Base-by-base conservation (phyloP, 2,113 vertebrate species). In the Pagrus major region DNA sequence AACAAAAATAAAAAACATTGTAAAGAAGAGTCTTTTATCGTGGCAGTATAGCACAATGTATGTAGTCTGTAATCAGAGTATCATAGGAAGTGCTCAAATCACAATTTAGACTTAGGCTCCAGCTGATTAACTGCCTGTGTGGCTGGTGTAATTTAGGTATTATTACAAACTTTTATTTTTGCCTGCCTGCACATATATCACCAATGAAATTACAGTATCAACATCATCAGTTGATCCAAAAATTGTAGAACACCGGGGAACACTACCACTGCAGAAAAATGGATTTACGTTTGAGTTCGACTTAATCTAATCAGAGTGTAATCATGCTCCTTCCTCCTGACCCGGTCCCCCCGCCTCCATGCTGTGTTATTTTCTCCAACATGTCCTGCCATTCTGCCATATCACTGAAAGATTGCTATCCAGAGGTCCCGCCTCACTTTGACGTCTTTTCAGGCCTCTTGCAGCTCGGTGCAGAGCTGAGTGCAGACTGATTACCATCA, bases 401-500 rank as follows among this genome's bases (percentile, higher is more conserved):
- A 85, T 90, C 83, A 51, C 55, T 58, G 41, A 63, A 12, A 88
- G 89, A 89, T 89, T 41, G 15, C 55, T 84, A 88, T 85, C 88
- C 71, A 27, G 59, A 76, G 47, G 44, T 61, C 59, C 77, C 35
- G 64, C 87, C 85, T 87, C 64, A 23, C 65, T 85, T 61, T 71
- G 56, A 82, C 46, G 11, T 84, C 64, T 81, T 78, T 88, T 80
- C 68, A 60, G 42, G 9, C 33, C 60, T 85, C 72, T 76, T 55
- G 66, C 61, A 15, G 72, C 46, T 41, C 41, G 64, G 33, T 56
- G 18, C 41, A 77, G 71, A 78, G 47, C 64, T 54, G 81, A 85
- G 83, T 83, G 69, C 88, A 89, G 91, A 86, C 93, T 87, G 93
- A 95, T 95, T 88, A 78, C 27, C 87, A 94, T 94, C 93, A 44